A percentile compares a stretch with the other conserved stretches of the same genome.
Conservation (phyloP, 2,888 invertebrate species). For the Tachystola acroxantha region DNA sequence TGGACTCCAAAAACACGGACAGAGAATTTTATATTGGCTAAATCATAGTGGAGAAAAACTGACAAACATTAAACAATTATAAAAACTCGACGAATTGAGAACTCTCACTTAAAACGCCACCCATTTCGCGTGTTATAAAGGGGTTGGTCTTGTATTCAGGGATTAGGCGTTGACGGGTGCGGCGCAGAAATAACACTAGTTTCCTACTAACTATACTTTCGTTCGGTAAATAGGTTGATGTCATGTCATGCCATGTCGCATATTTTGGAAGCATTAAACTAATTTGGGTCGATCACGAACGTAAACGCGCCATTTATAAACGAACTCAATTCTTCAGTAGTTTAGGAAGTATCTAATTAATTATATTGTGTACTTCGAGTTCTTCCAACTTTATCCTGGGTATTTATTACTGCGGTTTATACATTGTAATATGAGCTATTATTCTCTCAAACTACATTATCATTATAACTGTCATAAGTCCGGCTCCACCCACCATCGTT, state of each 20-base stretch:
- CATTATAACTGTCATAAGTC: no score
- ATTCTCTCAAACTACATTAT: no score
- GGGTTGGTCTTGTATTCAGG: constrained; percentile 43
- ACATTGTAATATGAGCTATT: no score
- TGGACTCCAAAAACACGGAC: no score
- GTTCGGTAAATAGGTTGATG: constrained; percentile 44
- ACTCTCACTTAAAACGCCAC: constrained; percentile 11
- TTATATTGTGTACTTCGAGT: not conserved
- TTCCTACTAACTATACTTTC: constrained; percentile 24
- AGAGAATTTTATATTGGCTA: no score
- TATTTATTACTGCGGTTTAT: not conserved
- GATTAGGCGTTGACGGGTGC: constrained; percentile 32
- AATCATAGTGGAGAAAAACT: no score
- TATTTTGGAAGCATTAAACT: constrained; percentile 31
- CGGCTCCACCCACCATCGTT: no score
- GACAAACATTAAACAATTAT: no score
- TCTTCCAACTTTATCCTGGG: not conserved
- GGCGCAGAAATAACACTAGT: constrained; percentile 32
- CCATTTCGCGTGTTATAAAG: constrained; percentile 38
- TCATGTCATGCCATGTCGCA: constrained; percentile 32
- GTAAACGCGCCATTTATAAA: not conserved
- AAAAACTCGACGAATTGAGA: no score
- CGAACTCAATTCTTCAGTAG: not conserved
- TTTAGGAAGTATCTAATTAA: no score
- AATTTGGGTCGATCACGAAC: constrained; percentile 40